phyloP scores from a whole-genome alignment of 2,888 invertebrate genomes.

The Morpho deidamia region DNA sequence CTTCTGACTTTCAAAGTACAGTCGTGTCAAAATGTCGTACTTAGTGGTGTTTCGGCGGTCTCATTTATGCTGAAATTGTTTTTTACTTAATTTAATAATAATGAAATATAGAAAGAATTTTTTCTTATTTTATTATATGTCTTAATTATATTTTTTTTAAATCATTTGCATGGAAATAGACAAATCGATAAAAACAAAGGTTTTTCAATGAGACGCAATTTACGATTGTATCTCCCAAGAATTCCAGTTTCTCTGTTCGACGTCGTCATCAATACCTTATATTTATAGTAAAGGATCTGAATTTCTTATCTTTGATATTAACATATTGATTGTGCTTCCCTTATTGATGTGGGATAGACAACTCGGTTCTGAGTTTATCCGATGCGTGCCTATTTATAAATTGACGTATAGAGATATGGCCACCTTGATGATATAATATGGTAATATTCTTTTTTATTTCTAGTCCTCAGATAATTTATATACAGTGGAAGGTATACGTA shows the following conservation, averaged over 20 bases:
- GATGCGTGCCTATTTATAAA: too few species aligned
- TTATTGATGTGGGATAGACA: slow-evolving; percentile 64
- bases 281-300: slow-evolving; percentile 49
- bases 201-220: too few species aligned
- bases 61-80: too few species aligned
- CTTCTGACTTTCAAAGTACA: too few species aligned
- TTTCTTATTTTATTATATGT: slow-evolving; percentile 23
- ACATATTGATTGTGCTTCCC: slow-evolving; percentile 71
- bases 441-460: too few species aligned
- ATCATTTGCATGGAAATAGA: slow-evolving; percentile 43
- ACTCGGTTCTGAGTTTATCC: slow-evolving; percentile 16
- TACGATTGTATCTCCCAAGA: slow-evolving; percentile 58
- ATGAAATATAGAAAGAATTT: too few species aligned
- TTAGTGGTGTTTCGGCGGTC: too few species aligned
- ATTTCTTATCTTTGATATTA: slow-evolving; percentile 70
- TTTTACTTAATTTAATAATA: too few species aligned
- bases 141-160: slow-evolving; percentile 26
- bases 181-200: slow-evolving; percentile 40
- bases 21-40: too few species aligned
- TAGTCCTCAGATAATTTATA: too few species aligned
- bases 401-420: not conserved
- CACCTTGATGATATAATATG: not conserved
- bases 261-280: slow-evolving; percentile 56
- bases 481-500: too few species aligned
- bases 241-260: slow-evolving; percentile 59